phyloP scores from a whole-genome alignment of 1,140 invertebrate genomes.

The Sitophilus oryzae region DNA sequence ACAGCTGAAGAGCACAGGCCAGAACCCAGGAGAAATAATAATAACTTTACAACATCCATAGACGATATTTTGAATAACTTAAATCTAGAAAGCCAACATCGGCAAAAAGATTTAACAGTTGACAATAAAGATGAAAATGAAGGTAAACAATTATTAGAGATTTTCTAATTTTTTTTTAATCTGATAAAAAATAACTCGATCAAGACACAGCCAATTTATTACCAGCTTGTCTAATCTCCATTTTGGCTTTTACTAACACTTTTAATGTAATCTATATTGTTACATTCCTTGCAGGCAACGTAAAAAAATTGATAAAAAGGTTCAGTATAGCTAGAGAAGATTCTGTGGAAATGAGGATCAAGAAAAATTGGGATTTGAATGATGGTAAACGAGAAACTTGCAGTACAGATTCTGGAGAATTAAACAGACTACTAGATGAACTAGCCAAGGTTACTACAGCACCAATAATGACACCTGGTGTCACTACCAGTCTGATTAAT shows the following conservation, averaged over 20 bases:
- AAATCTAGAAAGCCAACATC: background rate
- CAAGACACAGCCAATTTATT: too few relatives aligned
- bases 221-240: too few relatives aligned
- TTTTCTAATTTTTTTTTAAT: too few relatives aligned
- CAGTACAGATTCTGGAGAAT: conserved; percentile 31
- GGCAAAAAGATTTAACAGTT: too few relatives aligned
- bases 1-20: too few relatives aligned
- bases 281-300: conserved; percentile 20
- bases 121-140: too few relatives aligned
- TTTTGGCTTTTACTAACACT: too few relatives aligned
- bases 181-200: too few relatives aligned
- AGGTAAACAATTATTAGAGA: too few relatives aligned
- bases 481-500: conserved; percentile 34
- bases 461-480: conserved; percentile 37
- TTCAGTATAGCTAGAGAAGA: conserved; percentile 26
- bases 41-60: too few relatives aligned
- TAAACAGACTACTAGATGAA: conserved; percentile 38
- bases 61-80: conserved; percentile 4
- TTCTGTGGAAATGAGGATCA: conserved; percentile 21
- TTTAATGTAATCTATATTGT: too few relatives aligned
- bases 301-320: conserved; percentile 36
- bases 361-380: conserved; percentile 2
- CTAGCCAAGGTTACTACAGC: conserved; percentile 40
- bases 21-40: too few relatives aligned
- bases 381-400: background rate